phyloP scores from a whole-genome alignment of 2,888 invertebrate species.

The Cryptophagus acutangulus region DNA sequence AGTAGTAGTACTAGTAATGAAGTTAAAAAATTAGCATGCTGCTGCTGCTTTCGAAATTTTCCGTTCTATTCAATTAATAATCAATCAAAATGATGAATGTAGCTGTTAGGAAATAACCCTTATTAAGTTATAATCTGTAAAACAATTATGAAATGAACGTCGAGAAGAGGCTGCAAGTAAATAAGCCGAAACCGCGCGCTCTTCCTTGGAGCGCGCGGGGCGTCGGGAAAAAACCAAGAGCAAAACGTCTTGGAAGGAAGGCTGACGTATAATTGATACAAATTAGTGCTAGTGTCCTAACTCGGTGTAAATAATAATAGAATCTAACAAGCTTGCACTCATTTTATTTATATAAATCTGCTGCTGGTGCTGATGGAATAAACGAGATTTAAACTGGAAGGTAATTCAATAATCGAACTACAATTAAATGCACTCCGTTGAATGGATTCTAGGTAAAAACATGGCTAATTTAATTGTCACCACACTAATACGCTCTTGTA shows the following conservation, averaged over 20 bases:
- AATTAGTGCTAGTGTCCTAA: constrained; percentile 43
- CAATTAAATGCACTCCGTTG: constrained; percentile 42
- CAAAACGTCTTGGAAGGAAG: constrained; percentile 4
- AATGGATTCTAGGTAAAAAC: constrained; percentile 37
- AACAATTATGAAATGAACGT: constrained; percentile 25
- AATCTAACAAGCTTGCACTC: constrained; percentile 7
- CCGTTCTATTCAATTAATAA: constrained; percentile 16
- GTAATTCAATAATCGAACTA: constrained; percentile 39
- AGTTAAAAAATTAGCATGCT: too few species aligned
- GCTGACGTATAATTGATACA: constrained; percentile 44
- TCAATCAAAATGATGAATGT: constrained; percentile 22
- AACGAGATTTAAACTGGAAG: constrained; percentile 34
- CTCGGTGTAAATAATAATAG: constrained; percentile 44
- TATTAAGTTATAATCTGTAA: constrained; percentile 25
- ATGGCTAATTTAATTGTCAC: constrained; percentile 25
- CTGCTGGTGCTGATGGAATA: constrained; percentile 25
- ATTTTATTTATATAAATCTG: constrained; percentile 1
- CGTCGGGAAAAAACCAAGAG: constrained; percentile 3
- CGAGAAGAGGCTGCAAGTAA: background rate
- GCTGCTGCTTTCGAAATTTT: too few species aligned
- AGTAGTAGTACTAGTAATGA: too few species aligned
- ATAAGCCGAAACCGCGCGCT: background rate
- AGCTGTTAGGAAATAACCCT: constrained; percentile 16
- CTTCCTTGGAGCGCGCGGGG: too few species aligned
- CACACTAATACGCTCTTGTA: constrained; percentile 2